Base-by-base conservation (phyloP, 2,113 vertebrate genomes). In the Astatoreochromis straeleni region DNA sequence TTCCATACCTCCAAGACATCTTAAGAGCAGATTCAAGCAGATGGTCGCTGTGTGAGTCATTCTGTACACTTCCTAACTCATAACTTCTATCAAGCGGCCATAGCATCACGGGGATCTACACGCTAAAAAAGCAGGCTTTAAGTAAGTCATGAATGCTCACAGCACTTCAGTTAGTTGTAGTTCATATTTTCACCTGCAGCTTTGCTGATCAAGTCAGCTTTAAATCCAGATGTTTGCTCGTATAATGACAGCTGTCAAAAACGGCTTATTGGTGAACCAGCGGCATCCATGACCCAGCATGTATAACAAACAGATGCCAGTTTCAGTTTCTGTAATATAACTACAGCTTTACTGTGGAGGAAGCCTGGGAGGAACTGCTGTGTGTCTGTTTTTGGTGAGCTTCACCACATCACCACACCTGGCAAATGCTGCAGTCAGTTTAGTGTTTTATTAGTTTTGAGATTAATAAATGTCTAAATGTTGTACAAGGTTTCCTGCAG, bases 401-500 rank as follows among this genome's bases (percentile, higher is more conserved):
- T 13, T 49, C 16, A 78, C 26, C 70, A 49, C 24, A 78, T 78
- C 42, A 4, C 42, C 70, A 49, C 42, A 49, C 9, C 14, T 49
- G 0, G 8, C 16, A 29, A 29, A 33, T 1, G 14, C n/a, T 55
- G 21, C 8, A 9, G 8, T 82, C 2, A 3, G 4, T 57, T 58
- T 55, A 24, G 38, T 31, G 26, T 78, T 51, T 53, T 80, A 51
- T 80, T 57, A 7, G n/a, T 7, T 55, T 40, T 40, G 7, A 42
- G 80, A 54, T 81, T 29, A 81, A 81, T 81, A 2, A 58, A 17
- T 81, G 40, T 82, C 38, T 63, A 49, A 33, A 80, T 85, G n/a
- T 24, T 63, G 73, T 65, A 12, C 31, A 63, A 45, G 12, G 19
- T 68, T 84, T 78, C 68, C 53, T 49, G 53, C 49, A 16, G 45